Base-by-base conservation (phyloP, 2,797 vertebrate genomes). In the Melanogrammus aeglefinus region DNA sequence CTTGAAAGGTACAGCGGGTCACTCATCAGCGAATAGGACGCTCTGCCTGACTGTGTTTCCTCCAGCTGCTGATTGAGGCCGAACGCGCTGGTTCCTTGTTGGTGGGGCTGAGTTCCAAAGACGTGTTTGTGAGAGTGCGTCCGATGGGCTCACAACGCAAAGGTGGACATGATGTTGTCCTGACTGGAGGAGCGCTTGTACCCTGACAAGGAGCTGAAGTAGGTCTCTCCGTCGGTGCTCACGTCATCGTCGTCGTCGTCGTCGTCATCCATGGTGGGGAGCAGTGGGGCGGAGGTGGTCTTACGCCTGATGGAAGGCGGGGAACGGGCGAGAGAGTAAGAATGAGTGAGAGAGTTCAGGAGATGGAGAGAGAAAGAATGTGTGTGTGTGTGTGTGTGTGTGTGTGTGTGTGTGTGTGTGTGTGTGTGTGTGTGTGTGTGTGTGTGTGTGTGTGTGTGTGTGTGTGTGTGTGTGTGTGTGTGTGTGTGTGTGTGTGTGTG, bases 151-250 rank as follows among this genome's bases (percentile, higher is more conserved):
- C 79, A 94, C 80, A 92, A 44, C 33, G 88, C 76, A 73, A 90
- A 92, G 12, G 84, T 90, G 51, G 91, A 91, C 75, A 91, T 71
- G 73, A 90, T 81, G 85, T 91, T 87, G 36, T 95, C 93, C 85
- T 94, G 94, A 84, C 94, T 96, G 4, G 92, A 88, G 83, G 95
- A 91, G 73, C 93, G 94, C 82, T 94, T 94, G 87, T 94, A 96
- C 78, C 91, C 93, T 9, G 94, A 90, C 0, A 95, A 90, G 0
- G 92, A 95, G 88, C 97, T 97, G 77, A 95, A 97, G 86, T 97
- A 95, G 35, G 94, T 96, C 29, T 98, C 97, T 3, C 96, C 96
- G 0, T 98, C 96, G 0, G 95, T 97, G 92, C 97, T 97, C 87
- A 96, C 88, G 81, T 97, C 94, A 4, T 96, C 95, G 0, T 96